Percentiles rank a stretch among this genome's conserved stretches.
phyloP scores from a whole-genome alignment of 1,140 invertebrate species.

The Euura saliciscinereae region DNA sequence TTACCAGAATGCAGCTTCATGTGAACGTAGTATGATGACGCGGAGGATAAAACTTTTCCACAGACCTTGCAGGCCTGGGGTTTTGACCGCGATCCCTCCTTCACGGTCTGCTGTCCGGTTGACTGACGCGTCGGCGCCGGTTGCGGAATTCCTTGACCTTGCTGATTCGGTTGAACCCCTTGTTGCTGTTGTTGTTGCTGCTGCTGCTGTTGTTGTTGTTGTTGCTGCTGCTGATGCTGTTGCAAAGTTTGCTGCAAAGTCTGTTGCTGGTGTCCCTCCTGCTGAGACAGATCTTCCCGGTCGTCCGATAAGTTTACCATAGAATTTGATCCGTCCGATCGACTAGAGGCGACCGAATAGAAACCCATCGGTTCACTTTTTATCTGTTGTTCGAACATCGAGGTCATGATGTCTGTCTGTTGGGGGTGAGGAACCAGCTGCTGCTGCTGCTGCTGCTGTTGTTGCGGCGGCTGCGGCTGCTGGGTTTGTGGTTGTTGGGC shows the following conservation, averaged over 20 bases:
- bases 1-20: conserved; percentile 80
- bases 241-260: conserved; percentile 41
- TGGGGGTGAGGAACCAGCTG: conserved; percentile 31
- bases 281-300: conserved; percentile 55
- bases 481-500: conserved; percentile 20
- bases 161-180: conserved; percentile 51
- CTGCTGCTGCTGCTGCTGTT: conserved; percentile 32
- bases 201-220: conserved; percentile 57
- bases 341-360: conserved; percentile 57
- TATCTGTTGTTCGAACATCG: conserved; percentile 72
- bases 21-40: conserved; percentile 80
- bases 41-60: conserved; percentile 75
- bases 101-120: conserved; percentile 50
- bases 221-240: conserved; percentile 58
- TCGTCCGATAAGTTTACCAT: conserved; percentile 56
- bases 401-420: conserved; percentile 52
- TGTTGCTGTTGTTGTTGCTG: conserved; percentile 28
- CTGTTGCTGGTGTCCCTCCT: conserved; percentile 58
- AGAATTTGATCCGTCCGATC: conserved; percentile 56
- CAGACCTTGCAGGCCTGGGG: conserved; percentile 77
- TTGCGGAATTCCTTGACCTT: conserved; percentile 32
- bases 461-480: conserved; percentile 33
- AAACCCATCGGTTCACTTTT: conserved; percentile 72
- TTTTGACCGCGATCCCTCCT: conserved; percentile 65
- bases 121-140: conserved; percentile 54